Percentiles rank a stretch among this genome's conserved stretches.
Conservation (phyloP, 2,797 vertebrate species). For the Lacerta viridis region DNA sequence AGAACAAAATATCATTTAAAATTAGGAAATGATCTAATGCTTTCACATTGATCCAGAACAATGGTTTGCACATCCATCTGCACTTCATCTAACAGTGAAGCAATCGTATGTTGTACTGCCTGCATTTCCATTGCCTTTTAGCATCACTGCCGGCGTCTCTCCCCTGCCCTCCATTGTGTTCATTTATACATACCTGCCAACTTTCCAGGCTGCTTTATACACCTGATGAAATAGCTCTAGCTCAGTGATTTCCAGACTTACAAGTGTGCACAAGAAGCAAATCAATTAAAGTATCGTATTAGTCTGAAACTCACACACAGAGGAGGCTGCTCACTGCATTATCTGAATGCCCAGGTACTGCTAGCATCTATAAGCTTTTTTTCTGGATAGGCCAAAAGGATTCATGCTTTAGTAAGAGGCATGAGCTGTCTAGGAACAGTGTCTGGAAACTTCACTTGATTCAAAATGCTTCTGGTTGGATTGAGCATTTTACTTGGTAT, state of each 20-base stretch:
- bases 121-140: slow-evolving; percentile 7
- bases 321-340: neutral
- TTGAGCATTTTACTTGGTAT: neutral
- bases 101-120: neutral
- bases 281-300: neutral
- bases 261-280: neutral
- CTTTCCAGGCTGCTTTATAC: neutral
- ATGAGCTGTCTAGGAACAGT: neutral
- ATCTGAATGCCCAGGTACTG: neutral
- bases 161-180: neutral
- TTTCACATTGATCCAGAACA: neutral
- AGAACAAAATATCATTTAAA: neutral
- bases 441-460: neutral
- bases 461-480: neutral
- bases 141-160: neutral
- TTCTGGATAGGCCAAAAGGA: neutral
- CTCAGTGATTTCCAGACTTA: neutral
- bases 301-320: neutral
- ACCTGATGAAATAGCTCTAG: neutral
- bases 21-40: neutral
- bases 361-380: neutral
- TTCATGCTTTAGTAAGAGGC: neutral
- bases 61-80: neutral
- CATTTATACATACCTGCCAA: neutral
- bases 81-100: neutral